Base-by-base conservation (phyloP, 2,888 invertebrate species). In the Microctonus hyperodae region DNA sequence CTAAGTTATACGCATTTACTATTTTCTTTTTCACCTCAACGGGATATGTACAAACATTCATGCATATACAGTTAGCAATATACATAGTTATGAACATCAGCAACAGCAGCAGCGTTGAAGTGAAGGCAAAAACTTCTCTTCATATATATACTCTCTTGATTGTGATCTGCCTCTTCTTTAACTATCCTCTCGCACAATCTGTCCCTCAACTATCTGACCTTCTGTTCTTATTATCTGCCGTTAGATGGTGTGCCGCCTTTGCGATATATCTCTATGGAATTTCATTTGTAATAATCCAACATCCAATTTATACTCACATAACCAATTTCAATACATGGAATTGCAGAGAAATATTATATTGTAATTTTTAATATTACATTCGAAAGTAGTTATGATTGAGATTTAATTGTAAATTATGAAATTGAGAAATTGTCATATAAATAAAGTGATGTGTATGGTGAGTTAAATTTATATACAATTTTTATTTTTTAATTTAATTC, bases 241-340 rank as follows among this genome's bases (percentile, higher is more conserved):
- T 65, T 51, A 65, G 64, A 65, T 40, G 37, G 16, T 16, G 25
- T 53, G 40, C 63, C 64, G 64, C 64, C 64, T 57, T 22, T 35
- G 20, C 31, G 55, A 56, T 56, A 44, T 56, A 48, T 31, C 28
- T 58, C 25, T 62, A 44, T 44, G 13, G 31, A 64, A 64, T 64
- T 50, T 33, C 28, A 57, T 57, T 11, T 57, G 20, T 35, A 57
- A 33, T 57, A 51, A 23, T 51, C 25, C 25, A 51, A 23, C 22
- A 25, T 51, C 10, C 25, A 25, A 51, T 23, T 51, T 51, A 44
- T 16, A 23, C 48, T 40, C 3, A 40, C 11, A n/a, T 40, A 40
- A 40, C 4, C 3, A n/a, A 13, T 13, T 11, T 13, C 4, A 6
- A 11, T 10, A n/a, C 3, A 40, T 40, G 2, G 40, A 40, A 13